A percentile compares a stretch with the other conserved stretches of the same genome.
These are phyloP conservation scores for Alces alces DNA, from an alignment of 2,113 vertebrate genomes.

Conservation along the genomic window DNA sequence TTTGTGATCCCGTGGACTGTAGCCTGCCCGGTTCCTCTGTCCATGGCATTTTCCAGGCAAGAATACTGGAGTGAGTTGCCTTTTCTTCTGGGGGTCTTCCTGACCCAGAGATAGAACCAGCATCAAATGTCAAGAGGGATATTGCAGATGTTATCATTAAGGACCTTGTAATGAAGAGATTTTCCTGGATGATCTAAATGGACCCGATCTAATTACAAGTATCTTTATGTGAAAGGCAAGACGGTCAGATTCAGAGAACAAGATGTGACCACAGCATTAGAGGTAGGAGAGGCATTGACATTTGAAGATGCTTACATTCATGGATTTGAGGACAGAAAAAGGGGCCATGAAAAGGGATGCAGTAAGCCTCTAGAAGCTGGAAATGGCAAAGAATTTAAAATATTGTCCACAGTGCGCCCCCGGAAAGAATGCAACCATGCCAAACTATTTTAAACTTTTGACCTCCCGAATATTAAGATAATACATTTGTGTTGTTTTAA, in stretches of 20 bases:
- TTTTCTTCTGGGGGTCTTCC: not conserved
- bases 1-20: not conserved
- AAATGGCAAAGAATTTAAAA: not conserved
- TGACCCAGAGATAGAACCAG: not conserved
- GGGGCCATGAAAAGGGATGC: not conserved
- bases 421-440: not conserved
- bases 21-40: not conserved
- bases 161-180: not conserved
- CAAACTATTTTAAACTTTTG: not conserved
- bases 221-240: not conserved
- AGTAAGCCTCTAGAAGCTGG: not conserved
- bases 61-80: not conserved
- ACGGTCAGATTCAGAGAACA: not conserved
- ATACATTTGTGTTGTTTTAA: not conserved
- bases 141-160: not conserved
- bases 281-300: not conserved
- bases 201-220: not conserved
- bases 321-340: not conserved
- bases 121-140: not conserved
- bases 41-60: not conserved
- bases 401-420: not conserved
- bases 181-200: not conserved
- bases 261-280: not conserved
- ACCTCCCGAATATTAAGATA: not conserved
- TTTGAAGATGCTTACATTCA: not conserved